phyloP scores from a whole-genome alignment of 2,797 vertebrate species.

The Mus spretus region DNA sequence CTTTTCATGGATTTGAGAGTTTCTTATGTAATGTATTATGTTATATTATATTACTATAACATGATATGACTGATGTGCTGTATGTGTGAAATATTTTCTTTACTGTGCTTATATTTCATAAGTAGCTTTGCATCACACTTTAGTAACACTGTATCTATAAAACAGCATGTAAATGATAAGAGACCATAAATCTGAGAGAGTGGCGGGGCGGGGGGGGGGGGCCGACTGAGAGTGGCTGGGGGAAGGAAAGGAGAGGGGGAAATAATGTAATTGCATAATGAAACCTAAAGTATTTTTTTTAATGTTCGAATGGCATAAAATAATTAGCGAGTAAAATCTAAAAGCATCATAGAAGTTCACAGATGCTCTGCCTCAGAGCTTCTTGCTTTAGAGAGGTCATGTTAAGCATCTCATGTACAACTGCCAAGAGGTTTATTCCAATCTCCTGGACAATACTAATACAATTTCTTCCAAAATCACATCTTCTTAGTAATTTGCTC shows the following conservation, averaged over 20 bases:
- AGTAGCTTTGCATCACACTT: background rate
- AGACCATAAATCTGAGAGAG: background rate
- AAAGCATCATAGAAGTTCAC: background rate
- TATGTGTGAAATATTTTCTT: background rate
- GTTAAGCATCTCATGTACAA: background rate
- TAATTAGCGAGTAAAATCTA: conserved; percentile 13
- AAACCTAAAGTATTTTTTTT: background rate
- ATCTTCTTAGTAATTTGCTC: conserved; percentile 43
- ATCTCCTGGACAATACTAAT: conserved; percentile 46
- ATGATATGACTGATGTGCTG: background rate
- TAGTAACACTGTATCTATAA: background rate
- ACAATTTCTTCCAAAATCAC: conserved; percentile 52
- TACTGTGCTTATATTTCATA: background rate
- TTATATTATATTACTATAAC: background rate
- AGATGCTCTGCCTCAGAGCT: background rate
- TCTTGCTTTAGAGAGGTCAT: background rate
- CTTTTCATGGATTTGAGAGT: background rate
- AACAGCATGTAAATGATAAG: background rate
- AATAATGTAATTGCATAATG: background rate
- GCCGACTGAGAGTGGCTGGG: too few relatives aligned
- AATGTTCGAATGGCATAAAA: background rate
- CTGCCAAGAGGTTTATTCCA: background rate
- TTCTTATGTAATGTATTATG: background rate
- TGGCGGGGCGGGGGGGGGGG: too few relatives aligned
- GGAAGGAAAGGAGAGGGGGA: too few relatives aligned